Conservation (phyloP, 2,113 vertebrate genomes). For the Alethe diademata region DNA sequence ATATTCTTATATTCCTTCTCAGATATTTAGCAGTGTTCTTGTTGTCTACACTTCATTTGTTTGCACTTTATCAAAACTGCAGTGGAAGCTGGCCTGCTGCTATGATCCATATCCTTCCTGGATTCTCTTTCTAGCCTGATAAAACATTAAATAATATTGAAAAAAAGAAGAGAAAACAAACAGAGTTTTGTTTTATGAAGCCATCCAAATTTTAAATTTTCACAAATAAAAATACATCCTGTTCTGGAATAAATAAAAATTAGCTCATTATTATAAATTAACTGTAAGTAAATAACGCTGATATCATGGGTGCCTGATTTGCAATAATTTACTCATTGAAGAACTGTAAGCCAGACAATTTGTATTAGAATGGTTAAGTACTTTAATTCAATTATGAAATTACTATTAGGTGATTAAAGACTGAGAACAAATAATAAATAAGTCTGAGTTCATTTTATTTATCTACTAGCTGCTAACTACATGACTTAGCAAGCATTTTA, state of each 20-base stretch:
- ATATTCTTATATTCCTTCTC: not conserved
- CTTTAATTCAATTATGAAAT: constrained; percentile 59
- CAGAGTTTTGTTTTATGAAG: not conserved
- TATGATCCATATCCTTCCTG: not conserved
- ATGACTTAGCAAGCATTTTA: constrained; percentile 4
- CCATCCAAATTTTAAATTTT: not conserved
- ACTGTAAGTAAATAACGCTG: not conserved
- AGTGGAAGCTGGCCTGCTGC: not conserved
- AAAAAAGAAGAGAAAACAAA: not conserved
- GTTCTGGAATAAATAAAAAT: not conserved
- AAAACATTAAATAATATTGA: not conserved
- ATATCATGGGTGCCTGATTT: not conserved
- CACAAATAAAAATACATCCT: not conserved
- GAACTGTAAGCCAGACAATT: not conserved
- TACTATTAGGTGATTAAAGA: constrained; percentile 30
- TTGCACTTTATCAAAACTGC: not conserved
- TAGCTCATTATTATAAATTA: not conserved
- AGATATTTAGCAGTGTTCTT: not conserved
- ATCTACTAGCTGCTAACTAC: not conserved
- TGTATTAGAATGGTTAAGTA: constrained; percentile 32
- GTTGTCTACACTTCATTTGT: not conserved
- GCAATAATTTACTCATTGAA: not conserved
- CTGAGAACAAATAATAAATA: constrained; percentile 31
- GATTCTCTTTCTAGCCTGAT: not conserved
- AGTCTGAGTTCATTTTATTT: not conserved